These are phyloP conservation scores for Notarius lentiginosus DNA, from an alignment of 2,113 vertebrate genomes.

Conservation along the genomic window DNA sequence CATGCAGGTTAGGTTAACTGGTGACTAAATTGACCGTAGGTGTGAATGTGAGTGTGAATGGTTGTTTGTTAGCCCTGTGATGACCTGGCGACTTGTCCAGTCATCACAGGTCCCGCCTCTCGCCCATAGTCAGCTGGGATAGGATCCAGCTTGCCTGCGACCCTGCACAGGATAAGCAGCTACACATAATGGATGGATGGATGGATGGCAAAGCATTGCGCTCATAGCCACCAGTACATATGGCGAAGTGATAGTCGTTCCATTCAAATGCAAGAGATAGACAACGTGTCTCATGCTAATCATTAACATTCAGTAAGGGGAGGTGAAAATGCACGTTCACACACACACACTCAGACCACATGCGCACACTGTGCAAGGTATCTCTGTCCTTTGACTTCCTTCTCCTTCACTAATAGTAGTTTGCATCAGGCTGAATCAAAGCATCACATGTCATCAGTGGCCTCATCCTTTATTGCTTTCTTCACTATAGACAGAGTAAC, in stretches of 20 bases:
- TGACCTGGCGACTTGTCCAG: too few relatives aligned
- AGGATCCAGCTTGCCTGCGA: too few relatives aligned
- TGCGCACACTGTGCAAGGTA: background rate
- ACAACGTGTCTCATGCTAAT: background rate
- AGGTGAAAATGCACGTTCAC: background rate
- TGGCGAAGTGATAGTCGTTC: background rate
- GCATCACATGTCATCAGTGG: slow-evolving; percentile 73
- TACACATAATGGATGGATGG: too few relatives aligned
- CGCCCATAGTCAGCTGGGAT: too few relatives aligned
- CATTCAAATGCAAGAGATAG: background rate
- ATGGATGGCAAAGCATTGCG: background rate
- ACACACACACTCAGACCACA: background rate
- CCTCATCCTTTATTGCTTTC: slow-evolving; percentile 73
- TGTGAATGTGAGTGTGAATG: too few relatives aligned
- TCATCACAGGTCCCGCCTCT: too few relatives aligned
- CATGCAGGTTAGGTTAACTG: too few relatives aligned
- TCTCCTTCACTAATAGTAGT: slow-evolving; percentile 70
- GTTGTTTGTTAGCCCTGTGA: too few relatives aligned
- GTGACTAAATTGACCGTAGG: too few relatives aligned
- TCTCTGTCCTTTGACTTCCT: slow-evolving; percentile 38
- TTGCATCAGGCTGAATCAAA: slow-evolving; percentile 69
- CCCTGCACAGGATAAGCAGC: too few relatives aligned
- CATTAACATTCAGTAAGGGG: slow-evolving; percentile 2
- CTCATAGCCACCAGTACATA: background rate
- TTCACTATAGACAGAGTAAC: slow-evolving; percentile 66